Evolutionary conservation across 2,797 vertebrate genomes (phyloP).

Genomic region (Brachyalestes nurse): DNA sequence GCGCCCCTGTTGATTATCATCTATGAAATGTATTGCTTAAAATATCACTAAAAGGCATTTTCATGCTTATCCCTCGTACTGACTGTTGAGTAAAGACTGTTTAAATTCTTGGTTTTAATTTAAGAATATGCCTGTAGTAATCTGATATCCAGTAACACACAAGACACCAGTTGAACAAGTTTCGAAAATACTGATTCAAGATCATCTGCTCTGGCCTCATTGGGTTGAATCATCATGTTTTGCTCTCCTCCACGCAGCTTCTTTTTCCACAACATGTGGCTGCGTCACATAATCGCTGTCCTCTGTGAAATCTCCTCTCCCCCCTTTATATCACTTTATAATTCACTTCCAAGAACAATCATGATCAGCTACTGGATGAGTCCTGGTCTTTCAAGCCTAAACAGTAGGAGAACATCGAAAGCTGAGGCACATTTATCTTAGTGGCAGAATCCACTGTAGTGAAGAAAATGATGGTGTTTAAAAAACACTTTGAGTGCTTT

Average conservation of each 20-base stretch:
- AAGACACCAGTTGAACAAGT: background rate
- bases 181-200: background rate
- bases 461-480: constrained; percentile 41
- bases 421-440: background rate
- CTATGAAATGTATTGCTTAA: too few relatives aligned
- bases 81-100: background rate
- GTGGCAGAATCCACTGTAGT: constrained; percentile 54
- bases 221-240: background rate
- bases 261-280: background rate
- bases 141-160: background rate
- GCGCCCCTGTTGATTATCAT: too few relatives aligned
- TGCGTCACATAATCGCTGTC: background rate
- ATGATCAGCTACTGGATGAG: background rate
- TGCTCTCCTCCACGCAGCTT: background rate
- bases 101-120: background rate
- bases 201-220: background rate
- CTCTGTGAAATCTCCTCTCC: background rate
- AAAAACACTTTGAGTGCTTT: constrained; percentile 38
- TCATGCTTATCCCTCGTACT: too few relatives aligned
- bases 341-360: background rate
- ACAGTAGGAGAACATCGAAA: background rate
- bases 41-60: too few relatives aligned
- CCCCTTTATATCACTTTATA: background rate
- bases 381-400: background rate
- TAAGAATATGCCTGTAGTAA: background rate